A percentile compares a stretch with the other conserved stretches of the same genome.
These are phyloP conservation scores for Anguilla japonica DNA, from an alignment of 2,113 vertebrate species.

Conservation along the genomic window DNA sequence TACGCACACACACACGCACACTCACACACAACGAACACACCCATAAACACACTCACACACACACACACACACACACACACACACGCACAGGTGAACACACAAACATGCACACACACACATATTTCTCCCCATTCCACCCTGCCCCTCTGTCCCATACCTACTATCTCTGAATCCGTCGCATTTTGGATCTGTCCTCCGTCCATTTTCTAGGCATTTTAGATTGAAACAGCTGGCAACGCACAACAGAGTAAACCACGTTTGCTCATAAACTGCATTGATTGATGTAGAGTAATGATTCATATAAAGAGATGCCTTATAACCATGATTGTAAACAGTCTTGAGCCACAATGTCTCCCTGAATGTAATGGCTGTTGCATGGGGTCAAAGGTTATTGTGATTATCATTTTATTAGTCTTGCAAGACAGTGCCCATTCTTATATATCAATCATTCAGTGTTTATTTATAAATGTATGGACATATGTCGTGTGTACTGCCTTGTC, in stretches of 20 bases:
- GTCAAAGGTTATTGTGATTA: neutral
- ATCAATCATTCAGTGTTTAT: neutral
- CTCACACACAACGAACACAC: no score
- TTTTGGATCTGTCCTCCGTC: neutral
- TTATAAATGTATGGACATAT: neutral
- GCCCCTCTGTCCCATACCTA: neutral
- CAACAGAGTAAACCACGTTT: neutral
- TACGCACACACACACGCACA: neutral
- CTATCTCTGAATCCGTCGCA: neutral
- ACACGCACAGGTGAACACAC: no score
- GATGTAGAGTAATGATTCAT: neutral
- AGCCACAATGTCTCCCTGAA: neutral
- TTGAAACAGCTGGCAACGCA: neutral
- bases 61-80: no score
- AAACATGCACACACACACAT: no score
- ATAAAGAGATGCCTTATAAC: neutral
- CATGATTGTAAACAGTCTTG: neutral
- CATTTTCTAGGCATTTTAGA: slow-evolving; percentile 10
- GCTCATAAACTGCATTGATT: neutral
- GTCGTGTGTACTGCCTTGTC: neutral
- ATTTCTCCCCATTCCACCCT: neutral
- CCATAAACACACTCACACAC: neutral
- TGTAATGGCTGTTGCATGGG: neutral
- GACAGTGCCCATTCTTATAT: neutral
- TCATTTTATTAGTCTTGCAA: neutral